These are phyloP conservation scores for Ferrisia virgata DNA, from an alignment of 2,888 invertebrate species.

Conservation along the genomic window DNA sequence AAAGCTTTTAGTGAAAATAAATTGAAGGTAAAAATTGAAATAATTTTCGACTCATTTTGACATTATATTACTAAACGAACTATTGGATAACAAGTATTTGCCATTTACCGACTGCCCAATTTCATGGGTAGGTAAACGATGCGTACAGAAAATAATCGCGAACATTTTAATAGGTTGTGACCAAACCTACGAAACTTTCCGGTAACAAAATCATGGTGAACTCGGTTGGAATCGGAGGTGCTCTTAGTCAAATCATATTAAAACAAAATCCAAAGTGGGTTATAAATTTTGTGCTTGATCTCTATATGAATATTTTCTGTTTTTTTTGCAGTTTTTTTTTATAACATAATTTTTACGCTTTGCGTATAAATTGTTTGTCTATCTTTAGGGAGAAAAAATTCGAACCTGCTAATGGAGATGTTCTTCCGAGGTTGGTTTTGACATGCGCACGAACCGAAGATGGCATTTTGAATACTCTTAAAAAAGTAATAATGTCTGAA, in stretches of 20 bases:
- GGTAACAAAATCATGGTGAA: constrained; percentile 57
- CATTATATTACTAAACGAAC: too few relatives aligned
- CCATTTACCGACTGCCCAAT: too few relatives aligned
- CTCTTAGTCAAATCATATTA: constrained; percentile 45
- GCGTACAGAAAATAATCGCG: too few relatives aligned
- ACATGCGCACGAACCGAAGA: constrained; percentile 48
- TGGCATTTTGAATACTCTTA: constrained; percentile 28
- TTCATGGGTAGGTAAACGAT: too few relatives aligned
- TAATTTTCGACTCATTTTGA: too few relatives aligned
- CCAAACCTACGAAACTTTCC: constrained; percentile 51
- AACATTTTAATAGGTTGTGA: constrained; percentile 48
- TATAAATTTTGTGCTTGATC: too few relatives aligned
- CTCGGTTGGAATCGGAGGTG: constrained; percentile 46
- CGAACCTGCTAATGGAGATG: neutral
- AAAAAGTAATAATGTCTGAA: constrained; percentile 37
- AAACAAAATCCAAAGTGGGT: constrained; percentile 44
- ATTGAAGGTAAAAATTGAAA: too few relatives aligned
- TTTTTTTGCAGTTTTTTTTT: neutral
- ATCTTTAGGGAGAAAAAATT: neutral
- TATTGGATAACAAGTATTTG: too few relatives aligned
- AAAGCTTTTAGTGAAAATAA: constrained; percentile 49
- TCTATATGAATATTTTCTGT: neutral
- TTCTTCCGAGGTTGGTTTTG: constrained; percentile 49
- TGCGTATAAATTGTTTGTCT: neutral
- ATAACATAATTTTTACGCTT: neutral